Conservation (phyloP, 2,888 invertebrate genomes). For the Dendrolimus houi region DNA sequence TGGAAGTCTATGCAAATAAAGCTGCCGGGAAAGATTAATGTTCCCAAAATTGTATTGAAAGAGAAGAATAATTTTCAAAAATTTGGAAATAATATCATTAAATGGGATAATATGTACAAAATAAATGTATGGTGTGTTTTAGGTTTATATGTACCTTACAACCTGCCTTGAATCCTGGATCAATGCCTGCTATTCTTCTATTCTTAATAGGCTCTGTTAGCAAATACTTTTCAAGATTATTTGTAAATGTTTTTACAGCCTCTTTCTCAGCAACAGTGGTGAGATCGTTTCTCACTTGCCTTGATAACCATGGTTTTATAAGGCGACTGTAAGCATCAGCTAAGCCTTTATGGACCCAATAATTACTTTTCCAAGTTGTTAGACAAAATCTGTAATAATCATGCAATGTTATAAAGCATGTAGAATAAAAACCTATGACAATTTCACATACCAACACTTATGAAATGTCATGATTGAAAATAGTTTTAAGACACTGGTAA, state of each 20-base stretch:
- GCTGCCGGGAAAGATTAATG: no score
- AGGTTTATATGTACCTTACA: slow-evolving; percentile 80
- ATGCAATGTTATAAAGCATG: no score
- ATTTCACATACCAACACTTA: no score
- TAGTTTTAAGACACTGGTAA: no score
- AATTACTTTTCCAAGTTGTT: slow-evolving; percentile 48
- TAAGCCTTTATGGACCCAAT: slow-evolving; percentile 59
- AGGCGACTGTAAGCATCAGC: slow-evolving; percentile 60
- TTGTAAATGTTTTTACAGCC: slow-evolving; percentile 89
- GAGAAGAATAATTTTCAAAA: no score
- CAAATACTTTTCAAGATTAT: slow-evolving; percentile 89
- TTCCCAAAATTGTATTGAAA: no score
- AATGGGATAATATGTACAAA: no score
- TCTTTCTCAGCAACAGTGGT: slow-evolving; percentile 86
- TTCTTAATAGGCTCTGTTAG: slow-evolving; percentile 88
- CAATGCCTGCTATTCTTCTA: slow-evolving; percentile 87
- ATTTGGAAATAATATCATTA: no score
- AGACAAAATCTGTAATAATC: slow-evolving; percentile 46
- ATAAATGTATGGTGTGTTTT: no score
- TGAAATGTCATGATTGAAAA: no score
- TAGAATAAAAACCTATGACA: no score
- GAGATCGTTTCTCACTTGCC: slow-evolving; percentile 84
- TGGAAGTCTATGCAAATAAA: no score
- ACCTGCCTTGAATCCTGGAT: slow-evolving; percentile 93
- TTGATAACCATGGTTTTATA: slow-evolving; percentile 79